These are phyloP conservation scores for Pseudonaja textilis DNA, from an alignment of 2,113 vertebrate species.

Conservation along the genomic window DNA sequence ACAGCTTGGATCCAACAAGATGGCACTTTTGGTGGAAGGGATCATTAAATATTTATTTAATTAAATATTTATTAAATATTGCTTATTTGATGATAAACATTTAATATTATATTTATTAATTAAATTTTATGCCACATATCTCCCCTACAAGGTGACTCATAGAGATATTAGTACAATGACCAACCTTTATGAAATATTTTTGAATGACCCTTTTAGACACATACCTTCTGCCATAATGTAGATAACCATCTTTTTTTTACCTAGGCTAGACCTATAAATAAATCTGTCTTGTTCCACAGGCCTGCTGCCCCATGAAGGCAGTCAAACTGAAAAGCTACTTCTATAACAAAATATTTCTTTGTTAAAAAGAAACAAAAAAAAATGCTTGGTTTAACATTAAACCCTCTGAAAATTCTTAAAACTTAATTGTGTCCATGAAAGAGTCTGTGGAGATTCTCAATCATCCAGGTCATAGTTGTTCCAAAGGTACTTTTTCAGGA, in stretches of 20 bases:
- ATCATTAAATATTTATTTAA: not conserved
- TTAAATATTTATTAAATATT: not conserved
- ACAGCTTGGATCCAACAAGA: not conserved
- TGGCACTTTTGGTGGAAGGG: not conserved
- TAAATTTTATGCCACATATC: not conserved
- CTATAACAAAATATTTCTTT: not conserved
- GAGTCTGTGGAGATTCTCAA: too few relatives aligned
- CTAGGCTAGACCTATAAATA: not conserved
- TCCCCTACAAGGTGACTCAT: not conserved
- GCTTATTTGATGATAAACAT: not conserved
- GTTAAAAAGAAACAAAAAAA: not conserved
- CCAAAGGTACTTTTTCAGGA: too few relatives aligned
- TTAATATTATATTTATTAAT: not conserved
- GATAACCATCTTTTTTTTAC: not conserved
- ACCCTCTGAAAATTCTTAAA: not conserved
- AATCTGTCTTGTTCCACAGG: not conserved
- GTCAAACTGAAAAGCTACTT: not conserved
- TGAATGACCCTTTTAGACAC: not conserved
- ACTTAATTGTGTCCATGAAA: not conserved
- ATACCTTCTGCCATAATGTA: not conserved
- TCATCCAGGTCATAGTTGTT: too few relatives aligned
- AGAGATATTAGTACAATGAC: not conserved
- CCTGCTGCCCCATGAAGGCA: not conserved
- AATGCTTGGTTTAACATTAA: not conserved
- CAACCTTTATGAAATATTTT: not conserved